Conservation (phyloP, 2,888 invertebrate species). For the Crossocerus cetratus region DNA sequence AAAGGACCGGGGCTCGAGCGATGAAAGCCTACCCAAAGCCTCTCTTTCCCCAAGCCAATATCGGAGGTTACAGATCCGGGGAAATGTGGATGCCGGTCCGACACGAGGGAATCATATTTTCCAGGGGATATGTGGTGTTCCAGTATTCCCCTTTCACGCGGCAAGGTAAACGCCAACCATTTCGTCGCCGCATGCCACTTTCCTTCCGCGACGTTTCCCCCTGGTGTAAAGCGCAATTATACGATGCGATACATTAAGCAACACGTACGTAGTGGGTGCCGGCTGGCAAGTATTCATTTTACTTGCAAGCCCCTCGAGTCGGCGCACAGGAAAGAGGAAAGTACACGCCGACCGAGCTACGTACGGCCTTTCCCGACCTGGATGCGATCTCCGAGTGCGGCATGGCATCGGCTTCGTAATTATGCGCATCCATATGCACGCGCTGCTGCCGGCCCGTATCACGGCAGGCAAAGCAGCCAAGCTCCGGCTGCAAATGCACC, state of each 20-base stretch:
- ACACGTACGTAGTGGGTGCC: neutral
- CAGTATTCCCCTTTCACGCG: neutral
- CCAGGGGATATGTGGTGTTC: neutral
- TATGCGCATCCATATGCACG: slow-evolving; percentile 59
- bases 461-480: neutral
- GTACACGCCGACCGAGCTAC: slow-evolving; percentile 19
- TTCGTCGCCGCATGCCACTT: neutral
- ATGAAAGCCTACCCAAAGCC: too few species aligned
- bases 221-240: slow-evolving; percentile 4
- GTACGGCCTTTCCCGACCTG: slow-evolving; percentile 34
- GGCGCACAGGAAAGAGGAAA: too few species aligned
- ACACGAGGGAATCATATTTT: too few species aligned
- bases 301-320: neutral
- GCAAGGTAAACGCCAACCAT: neutral
- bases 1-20: too few species aligned
- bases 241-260: slow-evolving; percentile 5
- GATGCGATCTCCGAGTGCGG: slow-evolving; percentile 28
- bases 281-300: slow-evolving; percentile 1
- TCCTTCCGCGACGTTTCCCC: neutral
- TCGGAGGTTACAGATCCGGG: too few species aligned
- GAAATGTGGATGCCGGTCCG: too few species aligned
- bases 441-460: neutral
- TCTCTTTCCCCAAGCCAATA: too few species aligned
- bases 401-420: slow-evolving; percentile 55
- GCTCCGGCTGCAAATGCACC: slow-evolving; percentile 26